These are phyloP conservation scores for Coranthus polyacanthus DNA, from an alignment of 2,797 vertebrate genomes.

Conservation along the genomic window DNA sequence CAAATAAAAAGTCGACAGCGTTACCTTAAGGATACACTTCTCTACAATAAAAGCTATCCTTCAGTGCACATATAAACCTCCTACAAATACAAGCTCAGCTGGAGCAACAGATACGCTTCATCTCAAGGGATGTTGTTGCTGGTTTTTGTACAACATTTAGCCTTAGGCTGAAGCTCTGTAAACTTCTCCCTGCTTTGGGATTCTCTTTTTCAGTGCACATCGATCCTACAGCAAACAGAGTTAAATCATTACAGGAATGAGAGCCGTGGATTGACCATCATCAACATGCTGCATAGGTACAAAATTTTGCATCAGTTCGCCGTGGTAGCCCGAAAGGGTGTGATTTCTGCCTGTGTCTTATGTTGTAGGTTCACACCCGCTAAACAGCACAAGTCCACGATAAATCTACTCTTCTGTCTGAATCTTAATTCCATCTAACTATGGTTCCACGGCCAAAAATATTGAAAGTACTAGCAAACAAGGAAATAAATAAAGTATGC, in stretches of 20 bases:
- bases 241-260: conserved; percentile 78
- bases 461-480: too few relatives aligned
- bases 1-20: conserved; percentile 73
- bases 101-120: conserved; percentile 82
- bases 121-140: conserved; percentile 83
- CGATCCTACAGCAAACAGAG: conserved; percentile 80
- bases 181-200: conserved; percentile 84
- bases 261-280: conserved; percentile 70
- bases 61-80: conserved; percentile 79
- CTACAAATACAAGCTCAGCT: conserved; percentile 84
- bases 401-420: conserved; percentile 37
- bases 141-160: conserved; percentile 85
- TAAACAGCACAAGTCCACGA: conserved; percentile 10
- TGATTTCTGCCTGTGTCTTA: conserved; percentile 39
- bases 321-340: conserved; percentile 23
- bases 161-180: conserved; percentile 82
- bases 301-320: conserved; percentile 41
- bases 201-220: conserved; percentile 79
- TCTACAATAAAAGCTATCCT: conserved; percentile 78
- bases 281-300: conserved; percentile 48
- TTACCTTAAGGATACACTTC: conserved; percentile 78
- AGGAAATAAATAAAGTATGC: too few relatives aligned
- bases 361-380: conserved; percentile 23
- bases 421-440: too few relatives aligned
- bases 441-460: too few relatives aligned